Conservation (phyloP, 2,113 vertebrate genomes). For the Ictalurus punctatus region DNA sequence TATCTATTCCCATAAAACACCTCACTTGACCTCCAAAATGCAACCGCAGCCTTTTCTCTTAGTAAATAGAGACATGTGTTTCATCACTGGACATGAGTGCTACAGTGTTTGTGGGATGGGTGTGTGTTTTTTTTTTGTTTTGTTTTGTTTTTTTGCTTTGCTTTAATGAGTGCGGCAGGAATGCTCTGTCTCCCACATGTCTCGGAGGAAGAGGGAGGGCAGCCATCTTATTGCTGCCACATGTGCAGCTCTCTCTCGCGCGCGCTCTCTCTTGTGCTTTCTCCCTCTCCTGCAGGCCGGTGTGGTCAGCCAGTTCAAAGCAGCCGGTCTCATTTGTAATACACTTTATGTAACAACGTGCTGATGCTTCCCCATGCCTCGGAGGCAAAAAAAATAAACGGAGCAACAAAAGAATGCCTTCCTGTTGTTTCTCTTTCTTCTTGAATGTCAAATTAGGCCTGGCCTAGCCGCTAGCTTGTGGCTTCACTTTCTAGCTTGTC, state of each 20-base stretch:
- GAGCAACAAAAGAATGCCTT: conserved; percentile 60
- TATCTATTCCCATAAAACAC: conserved; percentile 12
- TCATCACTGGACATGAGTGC: conserved; percentile 50
- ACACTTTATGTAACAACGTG: conserved; percentile 74
- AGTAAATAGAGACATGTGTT: conserved; percentile 54
- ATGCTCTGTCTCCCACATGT: conserved; percentile 79
- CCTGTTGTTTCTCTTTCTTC: conserved; percentile 52
- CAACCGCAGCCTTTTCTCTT: conserved; percentile 32
- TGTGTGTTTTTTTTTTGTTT: conserved; percentile 65
- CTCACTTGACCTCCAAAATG: conserved; percentile 46
- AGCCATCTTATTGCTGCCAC: conserved; percentile 78
- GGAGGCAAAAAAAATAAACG: conserved; percentile 43
- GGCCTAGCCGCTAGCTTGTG: conserved; percentile 42
- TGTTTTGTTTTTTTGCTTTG: neutral
- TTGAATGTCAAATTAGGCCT: conserved; percentile 43
- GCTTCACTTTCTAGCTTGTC: conserved; percentile 56
- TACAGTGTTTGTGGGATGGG: conserved; percentile 69
- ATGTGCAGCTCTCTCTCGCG: conserved; percentile 67
- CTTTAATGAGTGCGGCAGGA: conserved; percentile 76
- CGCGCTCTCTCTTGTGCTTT: conserved; percentile 37
- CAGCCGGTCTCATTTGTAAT: conserved; percentile 76
- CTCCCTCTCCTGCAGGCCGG: conserved; percentile 70
- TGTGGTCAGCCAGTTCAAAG: conserved; percentile 81
- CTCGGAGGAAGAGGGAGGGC: conserved; percentile 63
- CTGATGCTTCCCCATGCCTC: conserved; percentile 64